Percentiles rank a stretch among this genome's conserved stretches.
phyloP scores from a whole-genome alignment of 2,113 vertebrate genomes.

The Cheilinus undulatus region DNA sequence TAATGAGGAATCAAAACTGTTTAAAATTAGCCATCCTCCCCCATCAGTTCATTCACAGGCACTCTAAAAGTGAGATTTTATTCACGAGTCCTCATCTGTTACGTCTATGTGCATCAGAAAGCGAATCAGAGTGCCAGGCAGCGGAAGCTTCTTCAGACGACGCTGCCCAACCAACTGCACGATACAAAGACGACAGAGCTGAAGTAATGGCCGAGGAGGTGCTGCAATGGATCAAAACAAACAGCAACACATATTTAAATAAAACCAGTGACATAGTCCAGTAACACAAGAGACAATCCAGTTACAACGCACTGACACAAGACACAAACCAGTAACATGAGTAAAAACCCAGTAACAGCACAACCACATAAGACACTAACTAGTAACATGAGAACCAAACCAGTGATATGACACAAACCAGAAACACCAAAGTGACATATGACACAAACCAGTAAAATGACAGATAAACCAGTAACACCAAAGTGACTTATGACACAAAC shows the following conservation, averaged over 20 bases:
- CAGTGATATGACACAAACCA: too few species aligned
- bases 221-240: constrained; percentile 73
- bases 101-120: constrained; percentile 85
- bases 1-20: not conserved
- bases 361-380: too few species aligned
- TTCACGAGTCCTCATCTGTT: not conserved
- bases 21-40: not conserved
- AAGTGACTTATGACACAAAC: too few species aligned
- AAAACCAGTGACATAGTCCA: not conserved
- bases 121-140: constrained; percentile 87
- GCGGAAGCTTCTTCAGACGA: constrained; percentile 83
- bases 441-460: too few species aligned
- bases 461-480: too few species aligned
- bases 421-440: too few species aligned
- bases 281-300: too few species aligned
- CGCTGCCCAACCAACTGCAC: constrained; percentile 82
- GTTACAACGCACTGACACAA: too few species aligned
- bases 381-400: too few species aligned
- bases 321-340: too few species aligned
- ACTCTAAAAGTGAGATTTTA: not conserved
- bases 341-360: too few species aligned
- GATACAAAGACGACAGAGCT: constrained; percentile 91
- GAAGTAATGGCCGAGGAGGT: constrained; percentile 87
- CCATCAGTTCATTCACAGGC: not conserved
- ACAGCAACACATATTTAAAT: too few species aligned